A percentile compares a stretch with the other conserved stretches of the same genome.
phyloP scores from a whole-genome alignment of 2,113 vertebrate species.

The Oceanodroma tethys region DNA sequence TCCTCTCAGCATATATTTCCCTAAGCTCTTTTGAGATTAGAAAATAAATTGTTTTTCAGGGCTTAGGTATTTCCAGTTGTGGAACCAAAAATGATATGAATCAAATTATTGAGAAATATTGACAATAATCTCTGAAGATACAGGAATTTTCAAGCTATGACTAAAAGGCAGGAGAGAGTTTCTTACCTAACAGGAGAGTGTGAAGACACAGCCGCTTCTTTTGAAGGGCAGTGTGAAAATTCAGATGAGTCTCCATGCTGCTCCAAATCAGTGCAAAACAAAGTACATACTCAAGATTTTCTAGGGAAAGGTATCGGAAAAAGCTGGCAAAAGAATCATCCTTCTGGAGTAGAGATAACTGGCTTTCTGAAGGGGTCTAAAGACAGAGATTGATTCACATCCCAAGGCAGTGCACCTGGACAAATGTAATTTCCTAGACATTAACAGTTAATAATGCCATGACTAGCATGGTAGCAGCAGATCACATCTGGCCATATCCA shows the following conservation, averaged over 20 bases:
- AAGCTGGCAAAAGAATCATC: not conserved
- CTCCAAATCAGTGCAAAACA: not conserved
- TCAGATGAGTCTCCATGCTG: not conserved
- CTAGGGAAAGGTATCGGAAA: not conserved
- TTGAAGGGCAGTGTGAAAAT: slow-evolving; percentile 20
- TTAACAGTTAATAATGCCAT: not conserved
- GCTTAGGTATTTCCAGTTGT: not conserved
- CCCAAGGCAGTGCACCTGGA: not conserved
- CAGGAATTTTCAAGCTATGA: not conserved
- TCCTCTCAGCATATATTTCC: slow-evolving; percentile 10
- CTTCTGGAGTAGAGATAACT: not conserved
- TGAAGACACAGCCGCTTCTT: not conserved
- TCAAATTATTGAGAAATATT: not conserved
- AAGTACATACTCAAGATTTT: not conserved
- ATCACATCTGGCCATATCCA: not conserved
- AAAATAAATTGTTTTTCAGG: not conserved
- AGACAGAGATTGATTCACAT: not conserved
- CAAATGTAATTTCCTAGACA: not conserved
- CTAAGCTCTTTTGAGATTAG: not conserved
- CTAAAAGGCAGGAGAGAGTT: not conserved
- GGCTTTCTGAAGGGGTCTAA: not conserved
- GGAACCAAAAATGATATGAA: not conserved
- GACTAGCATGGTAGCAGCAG: not conserved
- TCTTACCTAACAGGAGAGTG: not conserved
- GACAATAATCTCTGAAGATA: not conserved